Conservation (phyloP, 2,113 vertebrate genomes). For the Corydoras sp. region DNA sequence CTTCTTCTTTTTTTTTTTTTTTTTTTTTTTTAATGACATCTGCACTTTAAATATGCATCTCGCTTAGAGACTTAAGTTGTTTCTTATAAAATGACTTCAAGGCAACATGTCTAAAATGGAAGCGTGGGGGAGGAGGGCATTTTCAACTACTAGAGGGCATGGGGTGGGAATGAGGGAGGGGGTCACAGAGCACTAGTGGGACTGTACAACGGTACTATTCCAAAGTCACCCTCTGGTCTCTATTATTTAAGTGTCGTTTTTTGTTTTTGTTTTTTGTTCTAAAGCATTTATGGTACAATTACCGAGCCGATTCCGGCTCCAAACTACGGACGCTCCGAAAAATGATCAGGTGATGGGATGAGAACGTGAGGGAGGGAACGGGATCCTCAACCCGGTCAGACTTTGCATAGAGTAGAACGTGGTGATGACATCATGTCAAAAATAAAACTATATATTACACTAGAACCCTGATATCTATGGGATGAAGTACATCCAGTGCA, state of each 20-base stretch:
- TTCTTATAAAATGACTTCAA: slow-evolving; percentile 57
- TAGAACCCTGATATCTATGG: neutral
- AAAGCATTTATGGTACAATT: slow-evolving; percentile 55
- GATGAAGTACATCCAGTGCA: neutral
- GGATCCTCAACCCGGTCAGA: slow-evolving; percentile 41
- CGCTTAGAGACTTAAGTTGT: slow-evolving; percentile 50
- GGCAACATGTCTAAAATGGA: slow-evolving; percentile 64
- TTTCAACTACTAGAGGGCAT: slow-evolving; percentile 36
- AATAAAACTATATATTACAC: slow-evolving; percentile 7
- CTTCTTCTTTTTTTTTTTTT: no score
- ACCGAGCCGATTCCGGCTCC: slow-evolving; percentile 41
- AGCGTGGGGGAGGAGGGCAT: slow-evolving; percentile 46
- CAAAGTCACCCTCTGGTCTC: slow-evolving; percentile 47
- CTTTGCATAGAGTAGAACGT: slow-evolving; percentile 69
- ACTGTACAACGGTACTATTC: slow-evolving; percentile 64
- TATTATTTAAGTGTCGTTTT: slow-evolving; percentile 41
- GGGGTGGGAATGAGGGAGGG: neutral
- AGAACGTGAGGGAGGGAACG: slow-evolving; percentile 2
- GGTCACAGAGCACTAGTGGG: slow-evolving; percentile 56
- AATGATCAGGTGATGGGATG: neutral
- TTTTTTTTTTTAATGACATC: slow-evolving; percentile 53
- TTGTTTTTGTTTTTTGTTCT: slow-evolving; percentile 43
- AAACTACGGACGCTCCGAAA: neutral
- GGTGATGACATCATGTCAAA: slow-evolving; percentile 34
- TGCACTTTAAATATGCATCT: slow-evolving; percentile 55